Evolutionary conservation across 2,797 vertebrate species (phyloP).

Genomic region (Gobionotothen gibberifrons): DNA sequence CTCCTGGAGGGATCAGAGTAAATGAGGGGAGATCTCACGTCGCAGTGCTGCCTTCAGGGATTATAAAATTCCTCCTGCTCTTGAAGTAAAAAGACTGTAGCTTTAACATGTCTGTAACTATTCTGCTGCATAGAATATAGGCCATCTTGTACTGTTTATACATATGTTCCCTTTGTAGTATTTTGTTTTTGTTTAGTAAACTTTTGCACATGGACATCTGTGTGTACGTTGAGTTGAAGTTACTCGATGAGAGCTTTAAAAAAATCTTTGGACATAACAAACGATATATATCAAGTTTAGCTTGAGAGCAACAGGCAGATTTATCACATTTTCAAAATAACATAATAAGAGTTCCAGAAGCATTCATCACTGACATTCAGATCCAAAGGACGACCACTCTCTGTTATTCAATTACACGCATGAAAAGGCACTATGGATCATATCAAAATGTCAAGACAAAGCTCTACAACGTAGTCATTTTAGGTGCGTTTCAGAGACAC

Average conservation of each 20-base stretch:
- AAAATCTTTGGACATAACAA: constrained; percentile 2
- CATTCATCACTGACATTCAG: constrained; percentile 18
- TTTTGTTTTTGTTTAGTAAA: constrained; percentile 32
- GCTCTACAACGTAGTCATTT: constrained; percentile 1
- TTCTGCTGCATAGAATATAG: constrained; percentile 42
- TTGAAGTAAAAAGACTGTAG: constrained; percentile 47
- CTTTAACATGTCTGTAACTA: constrained; percentile 43
- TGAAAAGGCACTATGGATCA: constrained; percentile 23
- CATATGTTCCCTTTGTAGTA: constrained; percentile 5
- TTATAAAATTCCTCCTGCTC: constrained; percentile 66
- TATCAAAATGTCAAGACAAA: constrained; percentile 29
- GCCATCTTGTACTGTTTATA: constrained; percentile 40
- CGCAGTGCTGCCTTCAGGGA: constrained; percentile 52
- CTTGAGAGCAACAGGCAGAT: constrained; percentile 5
- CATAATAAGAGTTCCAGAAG: constrained; percentile 7
- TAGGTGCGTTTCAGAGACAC: constrained; percentile 23
- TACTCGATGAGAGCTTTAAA: constrained; percentile 4
- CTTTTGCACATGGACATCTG: constrained; percentile 46
- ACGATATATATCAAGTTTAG: constrained; percentile 21
- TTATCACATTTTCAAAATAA: constrained; percentile 11
- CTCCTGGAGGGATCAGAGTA: constrained; percentile 65
- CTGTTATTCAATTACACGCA: constrained; percentile 30
- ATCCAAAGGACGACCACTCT: constrained; percentile 1
- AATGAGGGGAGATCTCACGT: constrained; percentile 68
- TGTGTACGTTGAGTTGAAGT: constrained; percentile 6